These are phyloP conservation scores for Tachypleus tridentatus DNA, from an alignment of 1,140 invertebrate species.

Conservation along the genomic window DNA sequence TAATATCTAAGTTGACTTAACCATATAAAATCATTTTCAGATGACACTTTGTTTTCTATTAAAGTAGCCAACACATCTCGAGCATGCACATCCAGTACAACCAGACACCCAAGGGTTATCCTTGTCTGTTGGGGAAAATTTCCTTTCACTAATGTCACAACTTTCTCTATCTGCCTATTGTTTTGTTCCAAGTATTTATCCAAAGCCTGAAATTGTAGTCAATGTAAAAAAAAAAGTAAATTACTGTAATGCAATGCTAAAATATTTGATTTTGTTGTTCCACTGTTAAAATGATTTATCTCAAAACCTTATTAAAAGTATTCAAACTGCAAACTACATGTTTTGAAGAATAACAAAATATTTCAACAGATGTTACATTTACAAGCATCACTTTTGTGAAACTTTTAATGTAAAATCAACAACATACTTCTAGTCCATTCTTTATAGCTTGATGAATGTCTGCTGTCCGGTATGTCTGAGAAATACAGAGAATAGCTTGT, in stretches of 20 bases:
- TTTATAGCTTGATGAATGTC: conserved; percentile 56
- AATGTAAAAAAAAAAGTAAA: neutral
- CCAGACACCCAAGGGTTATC: conserved; percentile 72
- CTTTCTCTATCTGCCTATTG: conserved; percentile 61
- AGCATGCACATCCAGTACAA: conserved; percentile 86
- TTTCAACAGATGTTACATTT: too few species aligned
- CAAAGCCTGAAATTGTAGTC: conserved; percentile 30
- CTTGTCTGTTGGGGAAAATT: conserved; percentile 76
- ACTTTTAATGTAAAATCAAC: too few species aligned
- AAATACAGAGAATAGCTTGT: conserved; percentile 73
- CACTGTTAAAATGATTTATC: too few species aligned
- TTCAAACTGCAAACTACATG: too few species aligned
- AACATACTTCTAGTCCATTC: conserved; percentile 16
- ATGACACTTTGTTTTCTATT: conserved; percentile 49
- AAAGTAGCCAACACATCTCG: conserved; percentile 67
- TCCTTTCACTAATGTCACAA: conserved; percentile 74
- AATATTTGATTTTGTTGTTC: too few species aligned
- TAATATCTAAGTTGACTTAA: conserved; percentile 85
- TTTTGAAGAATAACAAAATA: too few species aligned
- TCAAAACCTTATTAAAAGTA: too few species aligned
- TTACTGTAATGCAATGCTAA: too few species aligned
- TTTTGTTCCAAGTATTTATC: conserved; percentile 44
- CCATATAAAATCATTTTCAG: conserved; percentile 80
- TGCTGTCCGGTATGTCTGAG: conserved; percentile 76
- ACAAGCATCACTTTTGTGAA: too few species aligned